Conservation (phyloP, 1,140 invertebrate species). For the Orchestia grillus region DNA sequence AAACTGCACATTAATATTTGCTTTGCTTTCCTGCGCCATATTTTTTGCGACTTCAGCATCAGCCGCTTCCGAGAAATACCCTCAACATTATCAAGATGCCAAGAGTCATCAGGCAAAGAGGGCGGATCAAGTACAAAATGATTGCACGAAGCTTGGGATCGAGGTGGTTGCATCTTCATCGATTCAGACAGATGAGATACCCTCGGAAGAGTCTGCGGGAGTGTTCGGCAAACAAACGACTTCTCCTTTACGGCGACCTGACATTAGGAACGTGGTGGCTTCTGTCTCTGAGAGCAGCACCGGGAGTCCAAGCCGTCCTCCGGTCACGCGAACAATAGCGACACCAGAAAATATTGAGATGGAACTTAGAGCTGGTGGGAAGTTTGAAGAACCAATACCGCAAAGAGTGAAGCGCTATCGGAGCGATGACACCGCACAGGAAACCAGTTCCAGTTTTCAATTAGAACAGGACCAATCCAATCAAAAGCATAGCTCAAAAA, state of each 20-base stretch:
- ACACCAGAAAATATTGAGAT: constrained; percentile 2
- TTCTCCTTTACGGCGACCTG: background rate
- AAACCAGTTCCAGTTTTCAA: background rate
- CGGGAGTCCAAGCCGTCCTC: background rate
- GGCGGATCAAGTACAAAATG: background rate
- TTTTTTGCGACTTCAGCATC: background rate
- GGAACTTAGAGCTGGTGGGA: background rate
- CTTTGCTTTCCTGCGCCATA: background rate
- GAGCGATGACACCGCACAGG: background rate
- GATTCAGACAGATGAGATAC: constrained; percentile 33
- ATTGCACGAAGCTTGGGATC: constrained; percentile 11
- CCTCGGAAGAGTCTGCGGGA: background rate
- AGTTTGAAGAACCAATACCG: background rate
- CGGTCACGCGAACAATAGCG: background rate
- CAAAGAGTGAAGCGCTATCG: background rate
- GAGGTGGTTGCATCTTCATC: background rate
- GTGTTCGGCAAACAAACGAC: constrained; percentile 43
- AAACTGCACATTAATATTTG: background rate
- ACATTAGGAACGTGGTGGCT: background rate
- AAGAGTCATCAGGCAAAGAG: background rate
- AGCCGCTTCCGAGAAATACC: background rate
- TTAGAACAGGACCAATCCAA: background rate
- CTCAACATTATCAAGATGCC: background rate
- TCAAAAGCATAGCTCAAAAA: background rate
- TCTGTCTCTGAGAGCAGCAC: background rate